phyloP scores from a whole-genome alignment of 1,140 invertebrate species.

The Paramacrobiotus metropolitanus region DNA sequence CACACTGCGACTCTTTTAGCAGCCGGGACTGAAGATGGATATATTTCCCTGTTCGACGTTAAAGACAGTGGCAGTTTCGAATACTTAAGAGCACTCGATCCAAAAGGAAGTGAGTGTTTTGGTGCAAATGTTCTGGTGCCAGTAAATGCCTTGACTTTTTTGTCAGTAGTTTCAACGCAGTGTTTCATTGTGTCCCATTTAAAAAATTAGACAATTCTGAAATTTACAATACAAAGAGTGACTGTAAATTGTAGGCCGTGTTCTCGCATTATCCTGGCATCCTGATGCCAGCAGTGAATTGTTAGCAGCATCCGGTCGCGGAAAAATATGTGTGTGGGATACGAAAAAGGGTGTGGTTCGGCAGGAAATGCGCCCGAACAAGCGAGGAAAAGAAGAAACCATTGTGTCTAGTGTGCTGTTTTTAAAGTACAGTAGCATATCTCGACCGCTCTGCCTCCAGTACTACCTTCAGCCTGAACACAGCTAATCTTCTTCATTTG shows the following conservation, averaged over 20 bases:
- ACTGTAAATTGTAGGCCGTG: not conserved
- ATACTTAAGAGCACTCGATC: not conserved
- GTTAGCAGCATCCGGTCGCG: not conserved
- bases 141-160: too few species aligned
- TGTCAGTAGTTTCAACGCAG: too few species aligned
- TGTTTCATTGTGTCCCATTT: too few species aligned
- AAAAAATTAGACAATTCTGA: too few species aligned
- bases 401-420: not conserved
- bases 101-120: conserved; percentile 1
- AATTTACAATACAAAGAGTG: too few species aligned
- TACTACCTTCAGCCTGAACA: not conserved
- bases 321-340: not conserved
- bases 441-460: not conserved
- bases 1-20: not conserved
- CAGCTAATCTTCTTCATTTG: not conserved
- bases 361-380: not conserved
- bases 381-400: not conserved
- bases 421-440: not conserved
- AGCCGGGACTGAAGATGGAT: conserved; percentile 1
- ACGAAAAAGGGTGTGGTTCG: not conserved
- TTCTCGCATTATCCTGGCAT: not conserved
- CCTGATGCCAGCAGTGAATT: not conserved
- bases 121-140: too few species aligned
- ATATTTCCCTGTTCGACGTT: not conserved
- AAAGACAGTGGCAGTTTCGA: not conserved